Evolutionary conservation across 2,797 vertebrate genomes (phyloP).

Genomic region (Anableps anableps): DNA sequence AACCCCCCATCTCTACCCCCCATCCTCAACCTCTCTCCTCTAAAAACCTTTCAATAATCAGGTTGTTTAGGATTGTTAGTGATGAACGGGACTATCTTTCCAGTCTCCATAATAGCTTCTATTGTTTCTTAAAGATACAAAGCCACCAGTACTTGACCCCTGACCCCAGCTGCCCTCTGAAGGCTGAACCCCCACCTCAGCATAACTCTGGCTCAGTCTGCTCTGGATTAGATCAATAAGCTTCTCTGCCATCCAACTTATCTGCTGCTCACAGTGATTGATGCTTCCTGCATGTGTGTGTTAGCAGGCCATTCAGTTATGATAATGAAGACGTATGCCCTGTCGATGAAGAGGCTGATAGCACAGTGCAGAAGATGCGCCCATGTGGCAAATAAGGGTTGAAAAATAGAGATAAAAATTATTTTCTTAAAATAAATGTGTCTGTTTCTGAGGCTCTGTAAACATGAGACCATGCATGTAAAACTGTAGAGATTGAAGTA

Average conservation of each 20-base stretch:
- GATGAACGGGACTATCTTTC: neutral
- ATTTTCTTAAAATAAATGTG: neutral
- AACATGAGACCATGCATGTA: neutral
- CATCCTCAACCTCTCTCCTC: neutral
- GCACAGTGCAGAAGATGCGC: constrained; percentile 1
- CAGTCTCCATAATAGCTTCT: constrained; percentile 18
- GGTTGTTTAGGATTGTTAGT: too few species aligned
- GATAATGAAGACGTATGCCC: constrained; percentile 63
- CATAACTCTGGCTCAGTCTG: neutral
- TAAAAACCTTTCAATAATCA: neutral
- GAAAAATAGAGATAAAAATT: neutral
- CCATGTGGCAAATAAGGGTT: neutral
- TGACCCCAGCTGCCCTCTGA: constrained; percentile 41
- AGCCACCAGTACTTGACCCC: constrained; percentile 26
- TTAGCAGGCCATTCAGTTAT: constrained; percentile 55
- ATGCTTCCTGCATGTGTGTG: constrained; percentile 54
- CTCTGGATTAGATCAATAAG: constrained; percentile 36
- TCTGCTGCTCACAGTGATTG: constrained; percentile 53
- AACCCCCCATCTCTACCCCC: too few species aligned
- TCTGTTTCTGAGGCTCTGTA: neutral
- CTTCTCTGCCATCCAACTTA: constrained; percentile 40
- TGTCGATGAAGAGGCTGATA: constrained; percentile 32
- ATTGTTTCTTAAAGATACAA: constrained; percentile 10
- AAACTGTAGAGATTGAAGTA: neutral
- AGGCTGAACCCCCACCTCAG: constrained; percentile 26